These are phyloP conservation scores for Clarias laeviceps DNA, from an alignment of 2,797 vertebrate species.

Conservation along the genomic window DNA sequence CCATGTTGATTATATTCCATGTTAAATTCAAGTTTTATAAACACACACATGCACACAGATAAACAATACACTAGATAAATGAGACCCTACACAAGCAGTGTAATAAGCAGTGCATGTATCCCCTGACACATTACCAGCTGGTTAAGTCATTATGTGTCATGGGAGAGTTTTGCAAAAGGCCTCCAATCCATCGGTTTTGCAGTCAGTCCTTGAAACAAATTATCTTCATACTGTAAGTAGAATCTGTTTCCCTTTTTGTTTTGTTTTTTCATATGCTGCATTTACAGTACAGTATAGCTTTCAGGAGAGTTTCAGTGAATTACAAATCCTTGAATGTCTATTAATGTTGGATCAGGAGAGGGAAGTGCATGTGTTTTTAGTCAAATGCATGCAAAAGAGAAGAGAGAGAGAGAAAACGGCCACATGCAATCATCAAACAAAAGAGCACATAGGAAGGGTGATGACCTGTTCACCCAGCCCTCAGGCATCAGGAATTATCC, in stretches of 20 bases:
- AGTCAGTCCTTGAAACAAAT: conserved; percentile 27
- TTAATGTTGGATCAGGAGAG: not conserved
- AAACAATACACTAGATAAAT: not conserved
- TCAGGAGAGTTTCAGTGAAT: not conserved
- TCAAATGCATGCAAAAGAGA: conserved; percentile 7
- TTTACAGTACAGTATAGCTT: not conserved
- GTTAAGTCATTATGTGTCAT: conserved; percentile 47
- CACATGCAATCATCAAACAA: conserved; percentile 5
- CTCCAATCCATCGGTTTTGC: conserved; percentile 23
- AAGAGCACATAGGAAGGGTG: not conserved
- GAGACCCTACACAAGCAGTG: not conserved
- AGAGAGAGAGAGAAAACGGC: not conserved
- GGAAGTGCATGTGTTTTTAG: not conserved
- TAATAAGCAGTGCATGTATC: conserved; percentile 22
- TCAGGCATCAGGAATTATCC: not conserved
- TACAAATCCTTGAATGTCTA: not conserved
- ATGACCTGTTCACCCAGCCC: not conserved
- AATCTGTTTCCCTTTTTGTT: not conserved
- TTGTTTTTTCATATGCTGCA: not conserved
- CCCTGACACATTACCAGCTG: conserved; percentile 35
- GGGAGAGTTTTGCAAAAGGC: conserved; percentile 39
- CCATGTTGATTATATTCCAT: not conserved
- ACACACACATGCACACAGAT: not conserved
- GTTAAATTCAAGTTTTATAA: not conserved
- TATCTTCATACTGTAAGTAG: not conserved